These are phyloP conservation scores for Coregonus clupeaformis DNA, from an alignment of 2,113 vertebrate genomes.

Conservation along the genomic window DNA sequence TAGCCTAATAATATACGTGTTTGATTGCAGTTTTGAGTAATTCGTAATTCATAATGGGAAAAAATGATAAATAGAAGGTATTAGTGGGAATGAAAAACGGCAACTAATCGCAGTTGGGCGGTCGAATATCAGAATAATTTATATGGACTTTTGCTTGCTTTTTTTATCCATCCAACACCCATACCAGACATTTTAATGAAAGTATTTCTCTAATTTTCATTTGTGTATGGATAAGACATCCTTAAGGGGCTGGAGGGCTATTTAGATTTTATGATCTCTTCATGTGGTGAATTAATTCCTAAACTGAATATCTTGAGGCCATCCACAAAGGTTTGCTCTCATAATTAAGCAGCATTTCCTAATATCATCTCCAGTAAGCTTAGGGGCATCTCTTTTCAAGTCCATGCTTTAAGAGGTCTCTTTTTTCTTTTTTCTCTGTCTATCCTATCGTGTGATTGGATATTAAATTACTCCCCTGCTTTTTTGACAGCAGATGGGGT, in stretches of 20 bases:
- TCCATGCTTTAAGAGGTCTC: conserved; percentile 40
- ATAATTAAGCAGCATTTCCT: conserved; percentile 69
- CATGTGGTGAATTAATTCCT: conserved; percentile 72
- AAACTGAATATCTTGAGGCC: conserved; percentile 71
- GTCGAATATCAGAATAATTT: not conserved
- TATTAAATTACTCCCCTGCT: conserved; percentile 45
- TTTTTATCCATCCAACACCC: not conserved
- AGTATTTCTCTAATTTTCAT: not conserved
- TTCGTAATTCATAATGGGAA: not conserved
- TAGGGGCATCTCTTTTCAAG: conserved; percentile 47
- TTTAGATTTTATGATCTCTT: conserved; percentile 71
- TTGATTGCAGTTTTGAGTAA: not conserved
- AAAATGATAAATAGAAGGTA: not conserved
- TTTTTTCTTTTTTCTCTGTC: not conserved
- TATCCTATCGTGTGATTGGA: conserved; percentile 37
- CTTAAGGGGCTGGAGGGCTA: conserved; percentile 47
- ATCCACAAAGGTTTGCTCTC: conserved; percentile 64
- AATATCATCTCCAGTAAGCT: conserved; percentile 53
- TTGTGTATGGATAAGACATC: conserved; percentile 20
- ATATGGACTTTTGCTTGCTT: not conserved
- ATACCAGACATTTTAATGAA: not conserved
- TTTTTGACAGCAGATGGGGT: conserved; percentile 34
- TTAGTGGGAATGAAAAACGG: too few relatives aligned
- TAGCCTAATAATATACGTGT: not conserved
- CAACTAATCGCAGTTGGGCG: too few relatives aligned